Evolutionary conservation across 2,888 invertebrate genomes (phyloP), one percentile per base, ranked within the genome.

Genomic region (Apodemia duryi): DNA sequence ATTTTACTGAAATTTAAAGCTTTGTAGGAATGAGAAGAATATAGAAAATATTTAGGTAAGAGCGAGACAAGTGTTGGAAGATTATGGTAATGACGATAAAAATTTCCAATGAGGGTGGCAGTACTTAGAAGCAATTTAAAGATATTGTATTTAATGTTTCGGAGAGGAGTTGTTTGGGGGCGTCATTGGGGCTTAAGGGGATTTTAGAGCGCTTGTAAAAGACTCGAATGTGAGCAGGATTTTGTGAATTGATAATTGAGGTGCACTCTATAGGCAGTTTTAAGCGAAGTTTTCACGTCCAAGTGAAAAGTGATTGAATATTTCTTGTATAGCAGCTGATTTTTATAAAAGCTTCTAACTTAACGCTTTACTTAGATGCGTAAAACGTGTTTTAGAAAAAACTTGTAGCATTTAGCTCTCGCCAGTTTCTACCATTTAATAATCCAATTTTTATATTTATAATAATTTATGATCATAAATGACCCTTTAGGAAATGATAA

Each of bases 101-200:
- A 89, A 86, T 86, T 81, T 79, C 77, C 82, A 82, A 85, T 86
- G 86, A 88, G 88, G 87, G 88, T 83, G 87, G 85, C 75, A 75
- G 83, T 88, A 83, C 88, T 89, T 90, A 89, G 83, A 81, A 87
- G 84, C 88, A 88, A 90, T 90, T 90, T 89, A 83, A 85, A 88
- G 88, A 89, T 89, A 90, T 86, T 88, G 89, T 89, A 88, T 88
- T 90, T 90, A 90, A 90, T 86, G 88, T 85, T 84, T 75, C 75
- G 79, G 69, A 76, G 76, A 77, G 76, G 74, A 71, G 77, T 73
- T 72, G 69, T 72, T 73, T 79, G 82, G 78, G 74, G 74, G 74
- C 69, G 72, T 75, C 72, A 70, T 70, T 67, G 71, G 70, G 70
- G 72, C 71, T 74, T 71, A 69, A 73, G 77, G 70, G 74, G 74